Conservation (phyloP, 2,797 vertebrate genomes). For the Otolemur crassicaudatus region DNA sequence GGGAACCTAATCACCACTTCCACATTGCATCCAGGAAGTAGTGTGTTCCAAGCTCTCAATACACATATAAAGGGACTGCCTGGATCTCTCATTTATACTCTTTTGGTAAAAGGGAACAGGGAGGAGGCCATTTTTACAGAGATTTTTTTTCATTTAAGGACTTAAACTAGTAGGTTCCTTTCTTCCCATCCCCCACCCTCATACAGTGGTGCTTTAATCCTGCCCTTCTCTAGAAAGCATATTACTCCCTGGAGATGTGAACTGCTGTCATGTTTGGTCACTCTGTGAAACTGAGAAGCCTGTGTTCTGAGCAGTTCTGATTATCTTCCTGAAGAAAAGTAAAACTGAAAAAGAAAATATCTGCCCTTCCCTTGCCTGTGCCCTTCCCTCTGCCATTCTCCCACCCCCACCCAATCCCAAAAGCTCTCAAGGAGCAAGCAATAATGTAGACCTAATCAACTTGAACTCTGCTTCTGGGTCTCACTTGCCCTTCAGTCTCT, state of each 20-base stretch:
- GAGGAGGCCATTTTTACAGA: slow-evolving; percentile 30
- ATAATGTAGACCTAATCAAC: neutral
- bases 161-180: slow-evolving; percentile 44
- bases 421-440: slow-evolving; percentile 26
- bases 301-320: slow-evolving; percentile 18
- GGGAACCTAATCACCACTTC: slow-evolving; percentile 71
- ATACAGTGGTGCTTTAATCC: slow-evolving; percentile 1
- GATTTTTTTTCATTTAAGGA: slow-evolving; percentile 39
- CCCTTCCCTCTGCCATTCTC: neutral
- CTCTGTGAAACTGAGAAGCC: slow-evolving; percentile 21
- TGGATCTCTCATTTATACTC: slow-evolving; percentile 52
- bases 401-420: neutral
- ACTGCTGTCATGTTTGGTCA: neutral
- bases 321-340: slow-evolving; percentile 57
- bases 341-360: slow-evolving; percentile 65
- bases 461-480: neutral
- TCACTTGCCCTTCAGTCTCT: neutral
- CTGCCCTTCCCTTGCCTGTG: slow-evolving; percentile 21
- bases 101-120: slow-evolving; percentile 6
- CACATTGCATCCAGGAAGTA: slow-evolving; percentile 46
- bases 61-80: neutral
- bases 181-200: neutral
- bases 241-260: slow-evolving; percentile 22
- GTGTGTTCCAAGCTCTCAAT: slow-evolving; percentile 31
- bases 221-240: slow-evolving; percentile 49